These are phyloP conservation scores for Amorpha juglandis DNA, from an alignment of 2,888 invertebrate species.

Conservation along the genomic window DNA sequence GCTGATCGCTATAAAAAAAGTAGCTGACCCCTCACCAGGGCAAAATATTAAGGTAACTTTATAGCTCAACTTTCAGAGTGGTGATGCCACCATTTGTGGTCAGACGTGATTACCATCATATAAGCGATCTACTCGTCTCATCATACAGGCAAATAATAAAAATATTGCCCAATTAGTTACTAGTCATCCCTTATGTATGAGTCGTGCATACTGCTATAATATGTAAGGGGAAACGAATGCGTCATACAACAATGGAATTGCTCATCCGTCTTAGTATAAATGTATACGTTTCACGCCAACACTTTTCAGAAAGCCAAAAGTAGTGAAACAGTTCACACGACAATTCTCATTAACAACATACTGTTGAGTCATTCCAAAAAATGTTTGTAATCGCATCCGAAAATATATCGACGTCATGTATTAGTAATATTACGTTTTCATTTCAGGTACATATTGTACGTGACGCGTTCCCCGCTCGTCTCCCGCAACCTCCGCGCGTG, in stretches of 20 bases:
- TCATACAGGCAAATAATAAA: too few species aligned
- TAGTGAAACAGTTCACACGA: neutral
- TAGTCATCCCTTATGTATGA: neutral
- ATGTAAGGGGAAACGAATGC: neutral
- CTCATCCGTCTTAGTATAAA: neutral
- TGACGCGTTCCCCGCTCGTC: conserved; percentile 41
- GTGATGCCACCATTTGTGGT: too few species aligned
- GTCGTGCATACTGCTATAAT: neutral
- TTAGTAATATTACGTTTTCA: conserved; percentile 11
- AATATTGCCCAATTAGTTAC: neutral
- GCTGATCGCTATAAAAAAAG: too few species aligned
- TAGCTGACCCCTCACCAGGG: too few species aligned
- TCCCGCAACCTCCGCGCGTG: conserved; percentile 39
- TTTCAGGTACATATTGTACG: conserved; percentile 74
- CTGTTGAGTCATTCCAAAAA: neutral
- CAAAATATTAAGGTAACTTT: too few species aligned
- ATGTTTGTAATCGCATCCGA: neutral
- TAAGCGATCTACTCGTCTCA: too few species aligned
- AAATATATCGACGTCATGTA: neutral
- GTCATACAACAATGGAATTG: neutral
- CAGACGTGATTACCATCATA: too few species aligned
- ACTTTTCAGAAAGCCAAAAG: conserved; percentile 12
- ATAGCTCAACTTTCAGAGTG: too few species aligned
- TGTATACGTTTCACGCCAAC: neutral
- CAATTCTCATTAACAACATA: neutral